Base-by-base conservation (phyloP, 2,797 vertebrate species). In the Phoeniculus purpureus region DNA sequence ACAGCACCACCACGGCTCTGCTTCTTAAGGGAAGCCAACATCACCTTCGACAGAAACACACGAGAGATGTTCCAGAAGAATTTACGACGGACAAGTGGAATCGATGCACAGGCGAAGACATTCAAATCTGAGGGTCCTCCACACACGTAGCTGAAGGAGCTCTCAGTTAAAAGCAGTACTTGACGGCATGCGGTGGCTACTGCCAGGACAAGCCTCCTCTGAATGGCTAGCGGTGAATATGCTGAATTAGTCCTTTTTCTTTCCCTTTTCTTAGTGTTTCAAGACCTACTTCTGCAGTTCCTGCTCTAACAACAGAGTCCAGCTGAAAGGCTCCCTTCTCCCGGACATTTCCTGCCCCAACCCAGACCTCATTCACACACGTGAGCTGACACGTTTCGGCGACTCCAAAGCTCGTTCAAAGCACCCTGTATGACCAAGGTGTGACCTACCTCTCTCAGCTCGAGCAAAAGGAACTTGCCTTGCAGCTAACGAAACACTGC, bases 151-250 rank as follows among this genome's bases (percentile, higher is more conserved):
- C 51, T 77, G 58, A 95, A 81, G 65, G 84, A 91, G 43, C 21
- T 81, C 64, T 65, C 21, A 59, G 11, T 65, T 90, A 77, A 90
- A 94, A 81, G 31, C 4, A 70, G 32, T 50, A 56, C 68, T 72
- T 82, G 70, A 81, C 56, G 76, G 76, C 52, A 67, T 0, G 62
- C 76, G 89, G 22, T 15, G 43, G 55, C 43, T 62, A 81, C 10
- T 94, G 93, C 94, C 95, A 95, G 79, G 58, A 81, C 0, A 90
- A 81, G 90, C 75, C 62, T 51, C 50, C 64, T 75, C 78, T 92
- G 76, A 96, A 96, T 87, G 86, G 52, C 48, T 59, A 90, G 87
- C 2, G 9, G 55, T 82, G 81, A 87, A 87, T 75, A 90, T 64
- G 52, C 88, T 85, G 81, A 92, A 94, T 81, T 54, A 40, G 26